A percentile compares a stretch with the other conserved stretches of the same genome.
These are phyloP conservation scores for Magallana nippona DNA, from an alignment of 2,888 invertebrate genomes.

Conservation along the genomic window DNA sequence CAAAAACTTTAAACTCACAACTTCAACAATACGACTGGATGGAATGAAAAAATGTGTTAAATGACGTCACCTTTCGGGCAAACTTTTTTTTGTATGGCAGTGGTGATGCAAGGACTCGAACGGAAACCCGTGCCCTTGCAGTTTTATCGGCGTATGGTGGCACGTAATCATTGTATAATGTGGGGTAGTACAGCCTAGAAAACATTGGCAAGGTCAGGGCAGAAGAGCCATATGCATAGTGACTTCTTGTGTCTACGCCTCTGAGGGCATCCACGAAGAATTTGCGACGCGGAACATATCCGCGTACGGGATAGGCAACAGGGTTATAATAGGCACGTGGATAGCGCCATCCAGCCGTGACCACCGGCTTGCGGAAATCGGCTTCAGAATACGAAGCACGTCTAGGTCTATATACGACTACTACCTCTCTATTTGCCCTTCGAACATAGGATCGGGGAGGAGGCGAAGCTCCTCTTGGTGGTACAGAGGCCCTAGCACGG, in stretches of 20 bases:
- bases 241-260: slow-evolving; percentile 34
- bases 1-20: slow-evolving; percentile 45
- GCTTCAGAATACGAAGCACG: slow-evolving; percentile 39
- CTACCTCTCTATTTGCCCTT: slow-evolving; percentile 49
- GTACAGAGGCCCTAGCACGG: slow-evolving; percentile 50
- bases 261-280: slow-evolving; percentile 29
- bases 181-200: not conserved
- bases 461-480: slow-evolving; percentile 46
- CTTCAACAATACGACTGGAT: slow-evolving; percentile 5
- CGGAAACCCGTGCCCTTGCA: slow-evolving; percentile 21
- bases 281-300: slow-evolving; percentile 37
- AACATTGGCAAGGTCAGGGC: slow-evolving; percentile 11
- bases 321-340: slow-evolving; percentile 17
- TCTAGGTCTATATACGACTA: slow-evolving; percentile 44
- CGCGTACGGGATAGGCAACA: not conserved
- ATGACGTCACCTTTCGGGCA: slow-evolving; percentile 47
- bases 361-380: slow-evolving; percentile 41
- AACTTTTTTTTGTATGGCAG: slow-evolving; percentile 47
- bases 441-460: slow-evolving; percentile 45
- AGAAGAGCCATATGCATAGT: slow-evolving; percentile 18
- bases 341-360: slow-evolving; percentile 52
- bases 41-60: slow-evolving; percentile 30
- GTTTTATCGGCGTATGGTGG: slow-evolving; percentile 17
- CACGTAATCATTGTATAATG: slow-evolving; percentile 5
- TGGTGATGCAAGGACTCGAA: slow-evolving; percentile 45